Conservation (phyloP, 1,140 invertebrate species). For the Tetragonula clypearis region DNA sequence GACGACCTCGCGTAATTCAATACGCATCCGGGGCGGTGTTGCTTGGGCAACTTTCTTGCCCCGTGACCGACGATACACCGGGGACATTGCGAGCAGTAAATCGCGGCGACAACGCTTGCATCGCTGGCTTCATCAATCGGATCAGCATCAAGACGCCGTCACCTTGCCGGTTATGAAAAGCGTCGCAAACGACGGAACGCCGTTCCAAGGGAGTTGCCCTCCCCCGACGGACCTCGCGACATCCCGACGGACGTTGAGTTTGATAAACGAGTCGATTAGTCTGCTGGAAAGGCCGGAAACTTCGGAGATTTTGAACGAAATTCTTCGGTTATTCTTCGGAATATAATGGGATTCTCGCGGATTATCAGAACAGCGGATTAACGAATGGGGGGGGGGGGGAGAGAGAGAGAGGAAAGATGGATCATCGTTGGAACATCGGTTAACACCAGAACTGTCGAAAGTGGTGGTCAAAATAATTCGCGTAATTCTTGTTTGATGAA, state of each 20-base stretch:
- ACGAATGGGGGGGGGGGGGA: not conserved
- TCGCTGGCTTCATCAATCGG: conserved; percentile 9
- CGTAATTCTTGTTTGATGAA: too few species aligned
- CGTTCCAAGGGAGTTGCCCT: not conserved
- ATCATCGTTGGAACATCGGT: too few species aligned
- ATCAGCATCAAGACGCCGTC: conserved; percentile 7
- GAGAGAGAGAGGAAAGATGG: too few species aligned
- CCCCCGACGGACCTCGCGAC: not conserved
- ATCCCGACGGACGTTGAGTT: not conserved
- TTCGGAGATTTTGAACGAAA: not conserved
- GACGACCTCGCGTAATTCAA: conserved; percentile 43
- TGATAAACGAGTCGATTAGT: conserved; percentile 1
- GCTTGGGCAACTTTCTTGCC: conserved; percentile 6
- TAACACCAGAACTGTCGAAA: too few species aligned
- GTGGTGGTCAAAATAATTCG: too few species aligned
- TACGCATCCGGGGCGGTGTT: conserved; percentile 8
- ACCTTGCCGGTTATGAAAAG: not conserved
- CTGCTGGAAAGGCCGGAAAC: not conserved
- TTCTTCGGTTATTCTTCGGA: not conserved
- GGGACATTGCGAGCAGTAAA: not conserved
- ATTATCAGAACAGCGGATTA: not conserved
- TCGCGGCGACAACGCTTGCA: not conserved
- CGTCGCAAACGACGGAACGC: not conserved
- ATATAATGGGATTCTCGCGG: not conserved
- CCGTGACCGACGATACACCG: conserved; percentile 7